Percentiles rank a stretch among this genome's conserved stretches.
Conservation (phyloP, 2,888 invertebrate genomes). For the Drosophila peninsularis region DNA sequence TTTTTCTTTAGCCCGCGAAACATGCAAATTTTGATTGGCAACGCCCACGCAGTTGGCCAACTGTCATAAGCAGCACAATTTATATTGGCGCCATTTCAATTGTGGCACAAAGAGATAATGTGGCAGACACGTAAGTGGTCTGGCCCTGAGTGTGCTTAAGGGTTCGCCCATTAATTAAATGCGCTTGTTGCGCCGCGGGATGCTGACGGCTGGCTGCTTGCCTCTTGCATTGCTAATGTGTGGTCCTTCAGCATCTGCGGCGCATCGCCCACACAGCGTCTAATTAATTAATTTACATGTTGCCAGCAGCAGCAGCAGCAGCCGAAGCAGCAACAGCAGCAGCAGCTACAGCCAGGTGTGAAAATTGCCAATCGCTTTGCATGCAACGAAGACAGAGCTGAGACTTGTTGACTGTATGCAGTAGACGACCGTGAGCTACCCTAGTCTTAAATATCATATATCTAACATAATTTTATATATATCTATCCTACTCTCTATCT, state of each 20-base stretch:
- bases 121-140: conserved; percentile 55
- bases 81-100: conserved; percentile 71
- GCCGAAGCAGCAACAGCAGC: conserved; percentile 6
- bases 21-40: conserved; percentile 72
- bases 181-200: conserved; percentile 51
- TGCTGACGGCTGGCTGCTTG: conserved; percentile 10
- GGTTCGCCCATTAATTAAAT: conserved; percentile 72
- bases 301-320: conserved; percentile 26
- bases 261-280: conserved; percentile 56
- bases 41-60: conserved; percentile 64
- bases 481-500: neutral
- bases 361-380: conserved; percentile 45
- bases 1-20: conserved; percentile 50
- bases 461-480: neutral
- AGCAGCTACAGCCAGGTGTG: conserved; percentile 17
- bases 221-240: conserved; percentile 33
- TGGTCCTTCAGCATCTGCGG: conserved; percentile 57
- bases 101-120: conserved; percentile 47
- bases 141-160: conserved; percentile 53
- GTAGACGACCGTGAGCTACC: conserved; percentile 18
- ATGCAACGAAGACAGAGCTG: conserved; percentile 34
- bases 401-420: neutral
- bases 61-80: conserved; percentile 64
- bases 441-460: conserved; percentile 6
- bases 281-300: conserved; percentile 79